Conservation (phyloP, 2,888 invertebrate genomes). For the Eledona agricola region DNA sequence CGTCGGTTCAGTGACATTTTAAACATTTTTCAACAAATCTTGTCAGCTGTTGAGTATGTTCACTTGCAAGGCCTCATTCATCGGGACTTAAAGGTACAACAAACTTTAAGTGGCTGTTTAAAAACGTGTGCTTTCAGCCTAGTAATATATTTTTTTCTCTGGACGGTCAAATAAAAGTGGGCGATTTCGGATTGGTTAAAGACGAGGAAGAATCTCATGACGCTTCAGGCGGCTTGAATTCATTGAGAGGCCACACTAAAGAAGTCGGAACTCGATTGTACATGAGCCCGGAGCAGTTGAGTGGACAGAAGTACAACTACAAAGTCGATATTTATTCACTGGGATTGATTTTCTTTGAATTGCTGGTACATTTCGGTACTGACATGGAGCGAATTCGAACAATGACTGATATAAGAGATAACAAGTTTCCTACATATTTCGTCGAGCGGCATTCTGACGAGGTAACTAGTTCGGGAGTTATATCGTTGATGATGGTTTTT, state of each 20-base stretch:
- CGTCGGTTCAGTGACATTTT: slow-evolving; percentile 67
- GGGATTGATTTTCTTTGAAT: slow-evolving; percentile 92
- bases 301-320: slow-evolving; percentile 79
- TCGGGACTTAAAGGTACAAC: slow-evolving; percentile 82
- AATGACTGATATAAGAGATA: slow-evolving; percentile 71
- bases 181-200: slow-evolving; percentile 98
- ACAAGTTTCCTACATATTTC: slow-evolving; percentile 77
- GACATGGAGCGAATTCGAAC: slow-evolving; percentile 86
- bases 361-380: slow-evolving; percentile 88
- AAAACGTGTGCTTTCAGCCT: slow-evolving; percentile 65
- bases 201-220: slow-evolving; percentile 73
- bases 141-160: slow-evolving; percentile 93
- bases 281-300: slow-evolving; percentile 96
- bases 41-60: slow-evolving; percentile 94
- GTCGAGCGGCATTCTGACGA: slow-evolving; percentile 71
- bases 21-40: slow-evolving; percentile 87
- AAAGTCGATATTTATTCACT: slow-evolving; percentile 96
- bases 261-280: slow-evolving; percentile 89
- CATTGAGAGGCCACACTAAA: slow-evolving; percentile 65
- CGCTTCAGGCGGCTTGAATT: slow-evolving; percentile 35
- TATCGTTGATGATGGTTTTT: slow-evolving; percentile 33
- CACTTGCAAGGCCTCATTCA: slow-evolving; percentile 94
- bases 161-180: slow-evolving; percentile 92
- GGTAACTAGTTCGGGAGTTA: slow-evolving; percentile 66
- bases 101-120: not conserved